Evolutionary conservation across 1,140 invertebrate genomes (phyloP).

Genomic region (Orius insidiosus): DNA sequence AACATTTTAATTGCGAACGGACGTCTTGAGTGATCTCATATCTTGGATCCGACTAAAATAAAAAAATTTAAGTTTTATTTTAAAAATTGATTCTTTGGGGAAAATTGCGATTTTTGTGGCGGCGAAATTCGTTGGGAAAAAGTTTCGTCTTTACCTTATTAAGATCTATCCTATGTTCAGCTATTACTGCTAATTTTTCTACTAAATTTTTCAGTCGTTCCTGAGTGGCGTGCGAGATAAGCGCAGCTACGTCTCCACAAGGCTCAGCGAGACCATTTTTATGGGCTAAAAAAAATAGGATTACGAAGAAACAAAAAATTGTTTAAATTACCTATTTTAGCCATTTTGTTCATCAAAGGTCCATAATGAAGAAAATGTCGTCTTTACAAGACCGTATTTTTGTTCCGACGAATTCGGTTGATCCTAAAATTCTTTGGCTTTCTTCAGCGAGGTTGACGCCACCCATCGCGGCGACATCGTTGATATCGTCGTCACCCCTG

Average conservation of each 20-base stretch:
- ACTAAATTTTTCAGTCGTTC: conserved; percentile 80
- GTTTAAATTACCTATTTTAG: conserved; percentile 41
- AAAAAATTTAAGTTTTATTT: conserved; percentile 6
- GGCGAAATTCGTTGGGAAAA: conserved; percentile 5
- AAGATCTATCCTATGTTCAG: conserved; percentile 85
- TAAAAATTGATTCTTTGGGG: conserved; percentile 4
- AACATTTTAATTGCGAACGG: conserved; percentile 81
- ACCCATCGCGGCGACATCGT: conserved; percentile 97
- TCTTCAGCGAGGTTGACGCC: conserved; percentile 97
- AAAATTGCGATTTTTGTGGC: neutral
- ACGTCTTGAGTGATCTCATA: conserved; percentile 87
- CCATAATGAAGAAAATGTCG: conserved; percentile 71
- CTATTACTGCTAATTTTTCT: conserved; percentile 83
- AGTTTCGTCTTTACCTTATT: conserved; percentile 47
- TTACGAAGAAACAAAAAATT: neutral
- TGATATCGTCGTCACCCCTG: conserved; percentile 85
- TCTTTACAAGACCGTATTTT: conserved; percentile 65
- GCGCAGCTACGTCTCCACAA: conserved; percentile 65
- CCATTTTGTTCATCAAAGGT: conserved; percentile 60
- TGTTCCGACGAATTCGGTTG: conserved; percentile 86
- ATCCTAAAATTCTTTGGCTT: conserved; percentile 83
- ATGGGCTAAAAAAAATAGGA: conserved; percentile 31
- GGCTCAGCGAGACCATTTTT: conserved; percentile 77
- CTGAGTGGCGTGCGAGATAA: conserved; percentile 90
- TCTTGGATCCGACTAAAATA: conserved; percentile 52